A percentile compares a stretch with the other conserved stretches of the same genome.
These are phyloP conservation scores for Seriola rivoliana DNA, from an alignment of 2,113 vertebrate genomes.

Conservation along the genomic window DNA sequence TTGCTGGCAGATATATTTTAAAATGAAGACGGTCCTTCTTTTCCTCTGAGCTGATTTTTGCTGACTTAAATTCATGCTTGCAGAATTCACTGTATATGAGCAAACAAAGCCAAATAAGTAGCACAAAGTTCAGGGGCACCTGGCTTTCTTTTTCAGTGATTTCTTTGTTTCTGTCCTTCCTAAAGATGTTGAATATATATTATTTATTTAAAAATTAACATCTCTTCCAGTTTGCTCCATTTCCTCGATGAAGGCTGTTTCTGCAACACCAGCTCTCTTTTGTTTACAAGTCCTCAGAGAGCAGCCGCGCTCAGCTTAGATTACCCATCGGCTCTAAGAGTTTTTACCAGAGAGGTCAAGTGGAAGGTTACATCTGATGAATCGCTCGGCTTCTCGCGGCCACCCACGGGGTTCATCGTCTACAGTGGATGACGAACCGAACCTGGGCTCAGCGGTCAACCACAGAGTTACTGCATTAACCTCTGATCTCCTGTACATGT, in stretches of 20 bases:
- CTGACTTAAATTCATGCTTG: neutral
- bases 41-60: neutral
- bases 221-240: neutral
- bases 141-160: neutral
- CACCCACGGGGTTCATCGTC: conserved; percentile 22
- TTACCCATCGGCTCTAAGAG: conserved; percentile 45
- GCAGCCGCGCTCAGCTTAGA: conserved; percentile 31
- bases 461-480: conserved; percentile 39
- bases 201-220: neutral
- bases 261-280: neutral
- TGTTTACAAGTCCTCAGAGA: conserved; percentile 9
- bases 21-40: neutral
- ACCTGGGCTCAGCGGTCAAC: conserved; percentile 13
- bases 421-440: neutral
- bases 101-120: neutral
- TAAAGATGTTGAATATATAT: neutral
- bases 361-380: conserved; percentile 67
- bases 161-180: neutral
- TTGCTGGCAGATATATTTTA: conserved; percentile 3
- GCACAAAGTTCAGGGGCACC: neutral
- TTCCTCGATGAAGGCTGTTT: conserved; percentile 21
- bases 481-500: conserved; percentile 43
- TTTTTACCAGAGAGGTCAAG: conserved; percentile 60
- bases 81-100: neutral
- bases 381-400: conserved; percentile 26